phyloP scores from a whole-genome alignment of 1,140 invertebrate genomes.

The Wiebesia pumilae region DNA sequence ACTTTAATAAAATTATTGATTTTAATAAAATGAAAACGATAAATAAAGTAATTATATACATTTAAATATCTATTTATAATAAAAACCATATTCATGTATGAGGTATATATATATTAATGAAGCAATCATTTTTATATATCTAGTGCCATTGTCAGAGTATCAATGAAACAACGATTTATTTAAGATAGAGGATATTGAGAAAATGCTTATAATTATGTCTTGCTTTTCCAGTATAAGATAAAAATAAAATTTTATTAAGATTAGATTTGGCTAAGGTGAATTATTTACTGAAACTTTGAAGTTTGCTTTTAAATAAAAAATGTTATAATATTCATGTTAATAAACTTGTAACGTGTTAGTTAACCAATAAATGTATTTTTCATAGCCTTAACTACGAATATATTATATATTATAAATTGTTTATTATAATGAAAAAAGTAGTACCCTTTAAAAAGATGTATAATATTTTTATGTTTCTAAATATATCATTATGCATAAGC shows the following conservation, averaged over 20 bases:
- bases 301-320: conserved; percentile 1
- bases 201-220: conserved; percentile 13
- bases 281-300: conserved; percentile 18
- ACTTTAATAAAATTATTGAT: conserved; percentile 18
- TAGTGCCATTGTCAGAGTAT: conserved; percentile 31
- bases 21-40: not conserved
- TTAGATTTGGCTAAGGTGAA: not conserved
- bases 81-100: not conserved
- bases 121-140: conserved; percentile 10
- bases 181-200: not conserved
- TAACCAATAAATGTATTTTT: not conserved
- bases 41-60: not conserved
- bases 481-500: not conserved
- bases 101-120: not conserved
- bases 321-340: not conserved
- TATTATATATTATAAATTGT: not conserved
- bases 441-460: not conserved
- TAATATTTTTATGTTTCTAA: not conserved
- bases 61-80: not conserved
- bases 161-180: not conserved
- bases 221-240: conserved; percentile 24
- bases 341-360: not conserved
- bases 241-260: not conserved
- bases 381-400: not conserved
- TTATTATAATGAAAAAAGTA: not conserved